These are phyloP conservation scores for Archivesica marissinica DNA, from an alignment of 1,140 invertebrate genomes.

Conservation along the genomic window DNA sequence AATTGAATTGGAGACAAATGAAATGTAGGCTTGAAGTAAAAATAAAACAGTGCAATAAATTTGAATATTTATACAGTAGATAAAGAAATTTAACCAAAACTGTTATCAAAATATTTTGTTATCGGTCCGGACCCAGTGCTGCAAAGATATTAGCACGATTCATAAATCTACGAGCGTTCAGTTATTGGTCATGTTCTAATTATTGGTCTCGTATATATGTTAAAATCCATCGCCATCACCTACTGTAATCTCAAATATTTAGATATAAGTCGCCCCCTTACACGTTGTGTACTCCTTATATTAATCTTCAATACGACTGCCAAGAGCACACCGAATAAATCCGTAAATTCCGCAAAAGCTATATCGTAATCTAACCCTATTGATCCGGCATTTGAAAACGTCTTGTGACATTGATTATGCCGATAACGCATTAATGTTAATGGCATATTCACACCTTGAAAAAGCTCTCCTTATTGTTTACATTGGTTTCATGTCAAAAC, in stretches of 20 bases:
- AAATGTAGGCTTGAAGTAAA: too few relatives aligned
- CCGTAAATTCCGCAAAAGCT: constrained; percentile 33
- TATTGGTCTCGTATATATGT: too few relatives aligned
- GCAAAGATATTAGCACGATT: too few relatives aligned
- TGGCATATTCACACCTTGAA: constrained; percentile 31
- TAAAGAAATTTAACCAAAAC: too few relatives aligned
- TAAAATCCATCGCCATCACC: constrained; percentile 9
- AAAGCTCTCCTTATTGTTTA: constrained; percentile 3
- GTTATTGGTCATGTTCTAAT: too few relatives aligned
- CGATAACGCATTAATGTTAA: constrained; percentile 19
- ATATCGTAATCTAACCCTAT: not conserved
- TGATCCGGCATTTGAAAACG: constrained; percentile 25
- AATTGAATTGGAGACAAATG: too few relatives aligned
- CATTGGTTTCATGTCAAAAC: not conserved
- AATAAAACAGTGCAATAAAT: too few relatives aligned
- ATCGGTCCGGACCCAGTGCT: too few relatives aligned
- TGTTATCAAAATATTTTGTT: too few relatives aligned
- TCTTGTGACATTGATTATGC: constrained; percentile 36
- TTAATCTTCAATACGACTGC: constrained; percentile 2
- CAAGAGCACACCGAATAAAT: not conserved
- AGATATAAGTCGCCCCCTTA: constrained; percentile 5
- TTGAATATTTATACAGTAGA: too few relatives aligned
- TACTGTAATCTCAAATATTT: constrained; percentile 26
- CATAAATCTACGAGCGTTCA: too few relatives aligned
- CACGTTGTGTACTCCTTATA: not conserved